These are phyloP conservation scores for Drosophila macrothrix DNA, from an alignment of 2,888 invertebrate species.

Conservation along the genomic window DNA sequence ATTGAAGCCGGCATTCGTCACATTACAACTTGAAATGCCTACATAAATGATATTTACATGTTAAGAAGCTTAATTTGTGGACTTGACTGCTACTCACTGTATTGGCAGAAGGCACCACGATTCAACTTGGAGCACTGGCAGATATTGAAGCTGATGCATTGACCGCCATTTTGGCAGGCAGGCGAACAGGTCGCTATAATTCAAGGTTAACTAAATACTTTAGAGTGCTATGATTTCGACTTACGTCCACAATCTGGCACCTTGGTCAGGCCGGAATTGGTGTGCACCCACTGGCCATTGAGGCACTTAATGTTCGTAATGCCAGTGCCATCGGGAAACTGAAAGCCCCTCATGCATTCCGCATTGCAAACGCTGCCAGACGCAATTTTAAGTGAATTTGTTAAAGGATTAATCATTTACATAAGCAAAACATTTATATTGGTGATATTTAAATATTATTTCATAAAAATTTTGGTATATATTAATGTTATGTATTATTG, in stretches of 20 bases:
- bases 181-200: slow-evolving; percentile 88
- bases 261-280: slow-evolving; percentile 87
- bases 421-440: not conserved
- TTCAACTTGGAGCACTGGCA: slow-evolving; percentile 92
- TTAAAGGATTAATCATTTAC: not conserved
- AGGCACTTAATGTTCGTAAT: slow-evolving; percentile 89
- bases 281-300: slow-evolving; percentile 90
- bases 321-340: slow-evolving; percentile 90
- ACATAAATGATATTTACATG: not conserved
- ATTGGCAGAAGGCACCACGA: slow-evolving; percentile 84
- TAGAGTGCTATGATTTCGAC: slow-evolving; percentile 53
- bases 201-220: not conserved
- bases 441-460: not conserved
- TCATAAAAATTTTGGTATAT: not conserved
- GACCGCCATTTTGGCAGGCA: slow-evolving; percentile 92
- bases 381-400: not conserved
- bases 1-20: slow-evolving; percentile 89
- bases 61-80: not conserved
- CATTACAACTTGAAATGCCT: slow-evolving; percentile 86
- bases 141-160: slow-evolving; percentile 90
- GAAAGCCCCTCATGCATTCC: slow-evolving; percentile 88
- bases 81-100: slow-evolving; percentile 64
- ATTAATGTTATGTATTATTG: not conserved
- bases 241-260: slow-evolving; percentile 90
- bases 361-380: slow-evolving; percentile 88